phyloP scores from a whole-genome alignment of 2,888 invertebrate species.

The Tipula helvola region DNA sequence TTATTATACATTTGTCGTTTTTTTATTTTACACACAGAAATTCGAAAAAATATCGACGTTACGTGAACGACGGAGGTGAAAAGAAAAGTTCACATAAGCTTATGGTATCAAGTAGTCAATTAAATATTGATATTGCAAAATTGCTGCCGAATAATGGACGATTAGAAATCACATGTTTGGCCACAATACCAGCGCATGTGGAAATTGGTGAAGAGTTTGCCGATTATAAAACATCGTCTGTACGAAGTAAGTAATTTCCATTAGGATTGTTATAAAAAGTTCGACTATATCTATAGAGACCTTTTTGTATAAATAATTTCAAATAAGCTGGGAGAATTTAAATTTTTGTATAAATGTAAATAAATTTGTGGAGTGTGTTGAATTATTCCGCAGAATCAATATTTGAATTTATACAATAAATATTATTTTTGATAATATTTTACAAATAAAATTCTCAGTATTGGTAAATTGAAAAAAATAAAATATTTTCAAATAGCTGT shows the following conservation, averaged over 20 bases:
- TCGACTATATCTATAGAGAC: too few relatives aligned
- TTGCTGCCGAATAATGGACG: conserved; percentile 57
- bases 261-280: too few relatives aligned
- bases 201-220: conserved; percentile 59
- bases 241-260: conserved; percentile 46
- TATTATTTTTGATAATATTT: too few relatives aligned
- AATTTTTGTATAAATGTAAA: too few relatives aligned
- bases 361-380: too few relatives aligned
- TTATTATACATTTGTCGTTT: not conserved
- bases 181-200: conserved; percentile 65
- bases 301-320: too few relatives aligned
- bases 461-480: too few relatives aligned
- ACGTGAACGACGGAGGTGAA: conserved; percentile 10
- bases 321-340: too few relatives aligned
- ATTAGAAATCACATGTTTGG: conserved; percentile 59
- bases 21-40: not conserved
- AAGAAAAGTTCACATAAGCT: conserved; percentile 19
- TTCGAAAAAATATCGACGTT: conserved; percentile 9
- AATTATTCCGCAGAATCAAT: too few relatives aligned
- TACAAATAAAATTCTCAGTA: too few relatives aligned
- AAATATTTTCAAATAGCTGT: too few relatives aligned
- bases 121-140: conserved; percentile 61
- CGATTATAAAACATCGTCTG: conserved; percentile 58
- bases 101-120: conserved; percentile 47
- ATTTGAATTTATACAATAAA: too few relatives aligned